Conservation (phyloP, 2,797 vertebrate genomes). For the Trachurus trachurus region DNA sequence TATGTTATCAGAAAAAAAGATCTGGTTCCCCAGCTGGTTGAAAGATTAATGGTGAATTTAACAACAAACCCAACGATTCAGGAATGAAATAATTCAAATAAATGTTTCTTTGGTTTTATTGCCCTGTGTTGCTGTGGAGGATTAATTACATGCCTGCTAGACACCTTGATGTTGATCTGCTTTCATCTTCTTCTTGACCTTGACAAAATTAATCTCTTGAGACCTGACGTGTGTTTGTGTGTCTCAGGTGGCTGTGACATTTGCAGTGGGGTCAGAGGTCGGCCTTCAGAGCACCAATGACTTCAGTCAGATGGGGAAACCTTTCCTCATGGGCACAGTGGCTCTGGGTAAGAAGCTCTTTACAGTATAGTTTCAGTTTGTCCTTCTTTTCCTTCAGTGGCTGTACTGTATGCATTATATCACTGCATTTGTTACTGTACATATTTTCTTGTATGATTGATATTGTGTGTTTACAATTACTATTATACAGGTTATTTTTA, state of each 20-base stretch:
- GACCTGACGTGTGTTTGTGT: conserved; percentile 47
- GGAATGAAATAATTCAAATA: background rate
- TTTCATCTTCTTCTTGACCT: background rate
- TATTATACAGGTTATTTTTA: too few species aligned
- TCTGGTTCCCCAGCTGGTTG: background rate
- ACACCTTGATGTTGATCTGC: background rate
- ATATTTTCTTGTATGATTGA: background rate
- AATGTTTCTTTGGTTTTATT: background rate
- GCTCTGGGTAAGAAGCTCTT: conserved; percentile 79
- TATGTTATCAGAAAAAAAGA: background rate
- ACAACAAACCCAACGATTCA: background rate
- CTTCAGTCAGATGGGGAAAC: conserved; percentile 85
- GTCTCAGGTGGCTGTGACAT: conserved; percentile 84
- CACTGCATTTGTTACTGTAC: background rate
- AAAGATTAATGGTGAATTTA: background rate
- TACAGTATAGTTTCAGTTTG: background rate
- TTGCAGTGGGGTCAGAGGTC: conserved; percentile 85
- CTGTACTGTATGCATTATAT: background rate
- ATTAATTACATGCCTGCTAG: conserved; percentile 9
- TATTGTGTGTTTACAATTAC: background rate
- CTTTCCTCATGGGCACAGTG: conserved; percentile 85
- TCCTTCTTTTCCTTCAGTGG: conserved; percentile 14
- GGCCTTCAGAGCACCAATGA: conserved; percentile 83
- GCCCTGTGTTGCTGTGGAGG: background rate
- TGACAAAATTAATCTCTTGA: background rate